Evolutionary conservation across 1,140 invertebrate genomes (phyloP).

Genomic region (Tetramorium parvispinum): DNA sequence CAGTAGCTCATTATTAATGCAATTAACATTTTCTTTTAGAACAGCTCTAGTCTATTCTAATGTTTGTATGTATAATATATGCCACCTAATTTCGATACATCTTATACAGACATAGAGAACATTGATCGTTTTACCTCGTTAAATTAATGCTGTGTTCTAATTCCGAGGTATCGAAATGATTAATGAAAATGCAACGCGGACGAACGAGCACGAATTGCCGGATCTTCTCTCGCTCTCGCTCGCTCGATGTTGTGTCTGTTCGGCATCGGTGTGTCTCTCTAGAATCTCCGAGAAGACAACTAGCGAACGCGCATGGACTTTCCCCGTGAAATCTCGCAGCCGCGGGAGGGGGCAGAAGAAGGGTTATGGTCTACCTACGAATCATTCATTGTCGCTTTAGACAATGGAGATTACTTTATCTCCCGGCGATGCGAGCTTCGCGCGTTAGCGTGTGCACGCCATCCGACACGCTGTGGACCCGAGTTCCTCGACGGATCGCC

Average conservation of each 20-base stretch:
- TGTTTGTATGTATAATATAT: too few relatives aligned
- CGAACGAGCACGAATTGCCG: neutral
- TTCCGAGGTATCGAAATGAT: slow-evolving; percentile 42
- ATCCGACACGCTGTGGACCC: slow-evolving; percentile 69
- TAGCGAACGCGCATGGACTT: slow-evolving; percentile 32
- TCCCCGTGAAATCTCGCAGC: slow-evolving; percentile 60
- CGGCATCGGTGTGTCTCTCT: neutral
- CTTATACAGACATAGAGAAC: neutral
- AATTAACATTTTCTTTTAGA: neutral
- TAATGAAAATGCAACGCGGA: slow-evolving; percentile 43
- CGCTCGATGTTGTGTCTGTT: neutral
- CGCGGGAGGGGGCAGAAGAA: slow-evolving; percentile 4
- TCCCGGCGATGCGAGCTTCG: slow-evolving; percentile 43
- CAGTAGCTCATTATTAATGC: neutral
- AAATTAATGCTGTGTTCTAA: slow-evolving; percentile 26
- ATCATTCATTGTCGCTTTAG: slow-evolving; percentile 72
- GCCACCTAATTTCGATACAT: neutral
- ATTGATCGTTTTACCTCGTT: neutral
- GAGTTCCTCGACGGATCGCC: slow-evolving; percentile 72
- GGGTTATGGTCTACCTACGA: slow-evolving; percentile 68
- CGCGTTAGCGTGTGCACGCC: slow-evolving; percentile 9
- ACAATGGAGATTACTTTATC: slow-evolving; percentile 74
- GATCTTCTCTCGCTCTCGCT: neutral
- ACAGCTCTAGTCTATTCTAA: neutral
- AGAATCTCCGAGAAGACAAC: slow-evolving; percentile 8